Base-by-base conservation (phyloP, 2,797 vertebrate genomes). In the Ibycter americanus region DNA sequence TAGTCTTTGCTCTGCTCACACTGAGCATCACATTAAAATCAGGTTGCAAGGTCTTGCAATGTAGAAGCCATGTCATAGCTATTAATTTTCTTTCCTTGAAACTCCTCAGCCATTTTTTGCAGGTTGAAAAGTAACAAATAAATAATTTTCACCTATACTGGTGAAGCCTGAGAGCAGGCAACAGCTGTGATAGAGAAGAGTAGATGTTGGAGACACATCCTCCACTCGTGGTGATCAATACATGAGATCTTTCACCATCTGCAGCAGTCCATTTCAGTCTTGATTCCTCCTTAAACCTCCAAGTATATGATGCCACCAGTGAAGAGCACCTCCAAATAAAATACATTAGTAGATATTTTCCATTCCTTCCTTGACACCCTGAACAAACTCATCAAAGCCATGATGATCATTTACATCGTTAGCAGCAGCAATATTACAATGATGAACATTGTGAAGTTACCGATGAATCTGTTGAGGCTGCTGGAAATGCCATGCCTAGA, bases 321-420 rank as follows among this genome's bases (percentile, higher is more conserved):
- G 73, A 91, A 91, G 27, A 22, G 8, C 42, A 79, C 22, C 26
- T 93, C 3, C 8, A 77, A 76, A 81, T 14, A 44, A 68, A 90
- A 62, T 32, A 12, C 27, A 10, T 62, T 58, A 81, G 27, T n/a
- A 79, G 54, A 27, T 78, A 42, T n/a, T 83, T 83, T 49, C 55
- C 5, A 1, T 59, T 89, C 32, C 36, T 88, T 90, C 52, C 38
- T 56, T 79, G 65, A 34, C 12, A 36, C 7, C 13, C 51, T 70
- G 66, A 25, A 58, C 51, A 73, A 86, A 79, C 19, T 85, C 67
- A 9, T 32, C 44, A 67, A 76, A 90, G 34, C 59, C 42, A 14
- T 11, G 40, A 58, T 34, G 56, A 38, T 19, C 8, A 0, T 40
- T 89, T 79, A 23, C 20, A 11, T n/a, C 1, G 0, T 58, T 76